Evolutionary conservation across 2,113 vertebrate genomes (phyloP), one percentile per base, ranked within the genome.

Genomic region (Hyla sarda): DNA sequence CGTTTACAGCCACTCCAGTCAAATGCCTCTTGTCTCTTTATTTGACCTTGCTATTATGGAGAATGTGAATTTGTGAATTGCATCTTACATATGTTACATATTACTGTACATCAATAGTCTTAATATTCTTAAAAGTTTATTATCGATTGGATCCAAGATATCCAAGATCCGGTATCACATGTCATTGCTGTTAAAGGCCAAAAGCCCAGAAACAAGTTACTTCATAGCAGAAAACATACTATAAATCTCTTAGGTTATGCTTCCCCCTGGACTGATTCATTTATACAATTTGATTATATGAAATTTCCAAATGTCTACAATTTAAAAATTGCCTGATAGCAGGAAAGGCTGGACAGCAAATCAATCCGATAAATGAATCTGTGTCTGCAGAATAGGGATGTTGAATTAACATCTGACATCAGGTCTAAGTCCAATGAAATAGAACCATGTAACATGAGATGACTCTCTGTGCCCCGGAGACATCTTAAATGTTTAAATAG

Each of bases 141-240:
- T 78, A 34, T 56, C 17, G 34, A 80, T 13, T 32, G 23, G 5
- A 5, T 75, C n/a, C 41, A 48, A 23, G 13, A 45, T 28, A 65
- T n/a, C 56, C 47, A 62, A 30, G 4, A 11, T 13, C 52, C 34
- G 19, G 75, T 78, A 23, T 37, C 16, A 77, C 50, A 78, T 5
- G 17, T 54, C 50, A 78, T 19, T 6, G 41, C 34, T 50, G 25
- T 32, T 2, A 37, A 37, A 79, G 17, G 12, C 23, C 77, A 41
- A 60, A 12, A 45, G 34, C 34, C 21, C 1, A 41, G 32, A 80
- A 34, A 45, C 0, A 60, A 45, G 25, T 72, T 45, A 72, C 76
- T 86, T 80, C 84, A 80, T 80, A 80, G 84, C 75, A 86, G 76
- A 79, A 83, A 80, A 80, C 30, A 71, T 50, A 78, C 50, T 41